These are phyloP conservation scores for Petrophora chlorosata DNA, from an alignment of 2,888 invertebrate genomes.

Conservation along the genomic window DNA sequence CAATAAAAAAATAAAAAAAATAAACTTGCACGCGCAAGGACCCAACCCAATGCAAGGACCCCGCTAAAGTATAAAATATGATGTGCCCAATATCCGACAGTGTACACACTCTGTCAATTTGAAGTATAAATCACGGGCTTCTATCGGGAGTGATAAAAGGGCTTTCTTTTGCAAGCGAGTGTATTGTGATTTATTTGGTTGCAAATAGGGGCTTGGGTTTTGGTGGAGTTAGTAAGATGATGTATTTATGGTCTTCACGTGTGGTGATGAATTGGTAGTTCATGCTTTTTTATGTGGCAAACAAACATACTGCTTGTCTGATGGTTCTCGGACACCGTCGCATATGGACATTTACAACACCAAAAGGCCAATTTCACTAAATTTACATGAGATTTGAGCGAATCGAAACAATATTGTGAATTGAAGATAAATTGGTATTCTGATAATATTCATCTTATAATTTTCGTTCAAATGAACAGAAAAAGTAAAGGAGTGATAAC, in stretches of 20 bases:
- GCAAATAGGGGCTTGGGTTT: slow-evolving; percentile 19
- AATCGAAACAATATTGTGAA: too few relatives aligned
- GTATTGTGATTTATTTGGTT: slow-evolving; percentile 35
- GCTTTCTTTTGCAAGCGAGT: slow-evolving; percentile 37
- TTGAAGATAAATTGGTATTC: too few relatives aligned
- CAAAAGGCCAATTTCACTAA: too few relatives aligned
- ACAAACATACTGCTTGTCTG: not conserved
- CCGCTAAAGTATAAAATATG: slow-evolving; percentile 56
- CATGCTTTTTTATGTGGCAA: not conserved
- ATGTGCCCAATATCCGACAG: slow-evolving; percentile 45
- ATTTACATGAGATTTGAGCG: too few relatives aligned
- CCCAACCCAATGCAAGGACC: slow-evolving; percentile 11
- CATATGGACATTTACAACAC: too few relatives aligned
- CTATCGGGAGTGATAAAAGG: slow-evolving; percentile 46
- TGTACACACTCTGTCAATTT: slow-evolving; percentile 47
- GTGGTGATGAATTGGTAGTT: not conserved
- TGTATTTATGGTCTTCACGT: not conserved
- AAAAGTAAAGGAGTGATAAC: too few relatives aligned
- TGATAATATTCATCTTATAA: too few relatives aligned
- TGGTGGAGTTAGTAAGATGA: not conserved
- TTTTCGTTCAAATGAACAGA: too few relatives aligned
- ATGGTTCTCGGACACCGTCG: too few relatives aligned
- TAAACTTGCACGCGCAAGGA: slow-evolving; percentile 24
- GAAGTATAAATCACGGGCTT: slow-evolving; percentile 46
- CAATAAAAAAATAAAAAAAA: too few relatives aligned